Evolutionary conservation across 2,113 vertebrate genomes (phyloP).

Genomic region (Orycteropus afer): DNA sequence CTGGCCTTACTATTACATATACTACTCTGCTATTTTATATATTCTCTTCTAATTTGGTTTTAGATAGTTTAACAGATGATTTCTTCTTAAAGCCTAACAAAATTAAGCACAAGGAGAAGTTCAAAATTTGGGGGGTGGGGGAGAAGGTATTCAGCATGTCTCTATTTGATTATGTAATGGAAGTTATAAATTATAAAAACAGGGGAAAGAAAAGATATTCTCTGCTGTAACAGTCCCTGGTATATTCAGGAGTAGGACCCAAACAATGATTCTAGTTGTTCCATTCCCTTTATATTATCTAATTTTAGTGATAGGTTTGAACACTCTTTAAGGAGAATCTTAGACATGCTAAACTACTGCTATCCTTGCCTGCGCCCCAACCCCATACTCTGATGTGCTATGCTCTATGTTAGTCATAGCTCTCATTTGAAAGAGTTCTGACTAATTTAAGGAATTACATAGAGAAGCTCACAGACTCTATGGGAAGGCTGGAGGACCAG

Average conservation of each 20-base stretch:
- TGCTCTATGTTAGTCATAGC: background rate
- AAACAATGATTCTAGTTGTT: background rate
- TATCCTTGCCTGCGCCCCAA: too few relatives aligned
- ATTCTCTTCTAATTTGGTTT: conserved; percentile 38
- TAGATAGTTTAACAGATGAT: conserved; percentile 51
- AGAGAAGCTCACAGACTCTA: background rate
- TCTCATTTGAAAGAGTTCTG: conserved; percentile 21
- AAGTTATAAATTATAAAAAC: conserved; percentile 13
- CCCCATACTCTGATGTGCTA: background rate
- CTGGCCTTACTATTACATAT: background rate
- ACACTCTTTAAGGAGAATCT: background rate
- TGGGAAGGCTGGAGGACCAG: background rate
- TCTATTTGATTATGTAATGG: conserved; percentile 37
- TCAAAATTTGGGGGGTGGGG: background rate
- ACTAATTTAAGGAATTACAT: background rate
- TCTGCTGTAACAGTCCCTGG: background rate
- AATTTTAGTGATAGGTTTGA: background rate
- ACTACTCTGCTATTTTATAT: background rate
- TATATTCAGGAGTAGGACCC: background rate
- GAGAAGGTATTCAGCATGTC: background rate
- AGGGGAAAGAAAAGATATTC: background rate
- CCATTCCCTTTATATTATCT: background rate
- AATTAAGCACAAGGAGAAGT: conserved; percentile 21
- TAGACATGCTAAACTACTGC: background rate
- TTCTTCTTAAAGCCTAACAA: conserved; percentile 41